These are phyloP conservation scores for Centroberyx gerrardi DNA, from an alignment of 2,797 vertebrate species.

Conservation along the genomic window DNA sequence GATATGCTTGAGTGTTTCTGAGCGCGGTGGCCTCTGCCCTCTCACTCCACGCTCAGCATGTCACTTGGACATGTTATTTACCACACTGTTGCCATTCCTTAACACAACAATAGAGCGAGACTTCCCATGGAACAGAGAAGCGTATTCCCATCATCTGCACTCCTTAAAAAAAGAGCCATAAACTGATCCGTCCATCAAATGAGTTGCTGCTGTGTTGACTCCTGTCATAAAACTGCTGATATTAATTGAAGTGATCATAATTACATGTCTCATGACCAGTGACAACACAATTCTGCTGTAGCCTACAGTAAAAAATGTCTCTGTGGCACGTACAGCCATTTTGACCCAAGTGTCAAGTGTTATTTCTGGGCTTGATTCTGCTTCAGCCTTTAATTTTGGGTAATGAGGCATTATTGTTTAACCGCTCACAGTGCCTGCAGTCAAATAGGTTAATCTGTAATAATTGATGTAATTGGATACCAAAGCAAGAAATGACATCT, in stretches of 20 bases:
- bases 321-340: slow-evolving; percentile 35
- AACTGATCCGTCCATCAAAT: slow-evolving; percentile 8
- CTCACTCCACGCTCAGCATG: slow-evolving; percentile 41
- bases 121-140: slow-evolving; percentile 8
- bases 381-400: slow-evolving; percentile 61
- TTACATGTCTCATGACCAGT: slow-evolving; percentile 16
- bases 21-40: slow-evolving; percentile 45
- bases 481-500: slow-evolving; percentile 53
- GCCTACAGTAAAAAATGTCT: slow-evolving; percentile 31
- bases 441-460: slow-evolving; percentile 60
- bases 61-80: slow-evolving; percentile 71
- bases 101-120: slow-evolving; percentile 54
- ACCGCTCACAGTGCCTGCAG: slow-evolving; percentile 46
- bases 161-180: slow-evolving; percentile 18
- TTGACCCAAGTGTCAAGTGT: slow-evolving; percentile 48
- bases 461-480: slow-evolving; percentile 56
- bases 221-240: too few relatives aligned
- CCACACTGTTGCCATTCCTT: slow-evolving; percentile 49
- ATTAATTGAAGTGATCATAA: neutral
- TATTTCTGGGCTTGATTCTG: slow-evolving; percentile 54
- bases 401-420: slow-evolving; percentile 57
- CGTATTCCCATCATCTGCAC: slow-evolving; percentile 28
- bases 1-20: slow-evolving; percentile 39
- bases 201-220: neutral
- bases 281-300: slow-evolving; percentile 27